Percentiles rank a stretch among this genome's conserved stretches.
These are phyloP conservation scores for Datnioides undecimradiatus DNA, from an alignment of 2,113 vertebrate species.

Conservation along the genomic window DNA sequence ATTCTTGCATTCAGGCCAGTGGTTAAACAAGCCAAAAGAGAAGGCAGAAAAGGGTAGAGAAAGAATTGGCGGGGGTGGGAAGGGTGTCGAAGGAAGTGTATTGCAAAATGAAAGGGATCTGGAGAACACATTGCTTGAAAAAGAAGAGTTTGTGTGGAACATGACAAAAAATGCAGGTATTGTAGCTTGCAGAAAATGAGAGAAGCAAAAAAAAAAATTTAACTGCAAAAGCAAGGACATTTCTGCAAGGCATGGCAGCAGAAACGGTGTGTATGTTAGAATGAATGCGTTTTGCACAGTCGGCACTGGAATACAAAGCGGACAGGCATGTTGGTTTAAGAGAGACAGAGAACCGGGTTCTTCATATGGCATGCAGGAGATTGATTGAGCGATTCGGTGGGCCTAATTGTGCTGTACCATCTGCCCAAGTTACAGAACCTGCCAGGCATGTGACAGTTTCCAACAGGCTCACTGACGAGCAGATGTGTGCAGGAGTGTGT, in stretches of 20 bases:
- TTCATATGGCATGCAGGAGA: conserved; percentile 60
- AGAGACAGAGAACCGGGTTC: conserved; percentile 53
- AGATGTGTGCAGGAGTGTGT: conserved; percentile 76
- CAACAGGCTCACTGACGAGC: conserved; percentile 77
- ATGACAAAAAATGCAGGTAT: background rate
- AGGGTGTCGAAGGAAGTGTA: background rate
- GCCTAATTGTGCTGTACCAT: conserved; percentile 86
- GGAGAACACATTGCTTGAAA: background rate
- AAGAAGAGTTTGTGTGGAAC: background rate
- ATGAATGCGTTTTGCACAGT: conserved; percentile 2
- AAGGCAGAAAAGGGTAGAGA: conserved; percentile 19
- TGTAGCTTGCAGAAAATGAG: conserved; percentile 18
- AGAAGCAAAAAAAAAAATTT: background rate
- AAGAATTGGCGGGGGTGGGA: background rate
- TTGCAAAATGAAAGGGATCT: conserved; percentile 22
- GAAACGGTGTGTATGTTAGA: conserved; percentile 4
- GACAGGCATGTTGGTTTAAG: conserved; percentile 33
- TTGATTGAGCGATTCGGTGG: conserved; percentile 83
- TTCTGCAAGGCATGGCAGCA: background rate
- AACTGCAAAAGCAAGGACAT: background rate
- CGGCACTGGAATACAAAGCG: conserved; percentile 21
- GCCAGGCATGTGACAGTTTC: conserved; percentile 79
- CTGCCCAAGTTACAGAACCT: conserved; percentile 84
- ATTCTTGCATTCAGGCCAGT: conserved; percentile 60
- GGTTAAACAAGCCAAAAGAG: conserved; percentile 67